A percentile compares a stretch with the other conserved stretches of the same genome.
Evolutionary conservation across 92 coral and sea anemone species (phyloP).

Genomic region (Porites cylindrica): DNA sequence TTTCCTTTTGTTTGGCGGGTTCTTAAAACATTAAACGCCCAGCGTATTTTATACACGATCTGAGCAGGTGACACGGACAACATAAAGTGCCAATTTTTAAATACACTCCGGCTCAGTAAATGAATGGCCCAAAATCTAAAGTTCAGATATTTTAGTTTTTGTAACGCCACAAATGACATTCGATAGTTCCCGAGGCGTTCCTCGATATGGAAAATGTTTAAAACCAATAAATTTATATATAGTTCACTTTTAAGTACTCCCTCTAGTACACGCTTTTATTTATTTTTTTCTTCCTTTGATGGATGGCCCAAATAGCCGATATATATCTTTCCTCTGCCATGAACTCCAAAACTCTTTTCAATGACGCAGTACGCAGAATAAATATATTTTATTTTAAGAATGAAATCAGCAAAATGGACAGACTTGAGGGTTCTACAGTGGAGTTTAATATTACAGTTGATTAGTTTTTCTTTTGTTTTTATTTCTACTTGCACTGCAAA

Average conservation of each 20-base stretch:
- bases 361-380: not conserved
- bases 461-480: not conserved
- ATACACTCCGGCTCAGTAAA: not conserved
- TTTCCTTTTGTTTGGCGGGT: conserved; percentile 18
- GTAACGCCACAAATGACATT: conserved; percentile 11
- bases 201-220: not conserved
- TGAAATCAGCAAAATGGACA: not conserved
- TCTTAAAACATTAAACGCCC: conserved; percentile 26
- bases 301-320: not conserved
- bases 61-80: conserved; percentile 13
- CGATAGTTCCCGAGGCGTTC: not conserved
- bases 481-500: not conserved
- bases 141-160: conserved; percentile 19
- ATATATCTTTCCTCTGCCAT: not conserved
- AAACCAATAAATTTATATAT: not conserved
- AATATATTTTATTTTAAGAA: conserved; percentile 12
- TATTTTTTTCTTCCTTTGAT: not conserved
- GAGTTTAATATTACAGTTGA: not conserved
- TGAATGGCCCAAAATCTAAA: not conserved
- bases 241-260: not conserved
- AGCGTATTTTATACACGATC: not conserved
- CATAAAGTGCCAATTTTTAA: not conserved
- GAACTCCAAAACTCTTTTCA: not conserved
- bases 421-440: not conserved
- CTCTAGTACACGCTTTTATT: not conserved